Evolutionary conservation across 2,797 vertebrate species (phyloP), one percentile per base, ranked within the genome.

Genomic region (Xiphophorus birchmanni): DNA sequence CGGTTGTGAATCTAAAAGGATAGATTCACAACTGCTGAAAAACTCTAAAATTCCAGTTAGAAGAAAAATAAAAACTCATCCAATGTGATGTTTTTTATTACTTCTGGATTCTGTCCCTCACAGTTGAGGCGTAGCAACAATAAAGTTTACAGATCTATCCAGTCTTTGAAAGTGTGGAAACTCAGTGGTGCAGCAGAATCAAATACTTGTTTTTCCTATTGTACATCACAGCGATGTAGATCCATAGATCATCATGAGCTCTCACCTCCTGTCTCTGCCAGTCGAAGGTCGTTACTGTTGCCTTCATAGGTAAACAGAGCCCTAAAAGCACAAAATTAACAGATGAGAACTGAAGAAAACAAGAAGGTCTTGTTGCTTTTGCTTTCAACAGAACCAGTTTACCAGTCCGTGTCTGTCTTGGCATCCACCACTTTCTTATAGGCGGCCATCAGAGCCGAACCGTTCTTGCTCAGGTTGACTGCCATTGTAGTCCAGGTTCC

Each of bases 251-350:
- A n/a, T 29, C 23, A 21, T 60, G 8, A 60, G n/a, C 26, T 37
- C 96, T 96, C 77, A 98, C 98, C 97, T 90, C 98, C 98, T 0
- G 92, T 97, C n/a, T 93, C 95, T 0, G 96, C 97, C 91, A 98
- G 92, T 0, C 97, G 96, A 42, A 99, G 94, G 54, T 97, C 95
- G 40, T 97, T 97, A 91, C 95, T 98, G 93, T 98, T 98, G 9
- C 97, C 98, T 83, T 98, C 97, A 0, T 98, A 99, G 0, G 98
- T 98, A 74, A 97, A 98, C 13, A 98, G 93, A 5, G 93, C 96
- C 98, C 98, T 99, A 79, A 48, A 94, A 80, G 75, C 69, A 83
- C 37, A 86, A 1, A 81, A 5, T n/a, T 44, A 69, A 29, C 17
- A 26, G 1, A 2, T 8, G 5, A 56, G 4, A 52, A 2, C 13